phyloP scores from a whole-genome alignment of 1,140 invertebrate species.

The Harlomillsia oculata region DNA sequence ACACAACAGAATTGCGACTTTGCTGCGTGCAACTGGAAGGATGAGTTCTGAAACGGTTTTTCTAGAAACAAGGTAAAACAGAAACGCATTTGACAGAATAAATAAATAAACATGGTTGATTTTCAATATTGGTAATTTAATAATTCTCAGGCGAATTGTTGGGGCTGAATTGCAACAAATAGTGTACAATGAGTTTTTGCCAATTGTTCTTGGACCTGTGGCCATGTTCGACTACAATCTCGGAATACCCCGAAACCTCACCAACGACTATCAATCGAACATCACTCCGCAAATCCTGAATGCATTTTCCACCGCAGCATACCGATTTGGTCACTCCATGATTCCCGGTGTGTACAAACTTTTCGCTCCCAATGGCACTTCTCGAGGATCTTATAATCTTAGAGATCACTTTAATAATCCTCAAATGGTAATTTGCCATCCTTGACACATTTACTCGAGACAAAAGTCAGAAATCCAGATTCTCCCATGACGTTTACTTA shows the following conservation, averaged over 20 bases:
- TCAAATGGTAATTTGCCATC: conserved; percentile 5
- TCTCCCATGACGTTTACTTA: neutral
- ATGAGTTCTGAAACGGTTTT: conserved; percentile 55
- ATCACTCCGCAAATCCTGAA: conserved; percentile 77
- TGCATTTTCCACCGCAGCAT: conserved; percentile 81
- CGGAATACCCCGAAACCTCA: conserved; percentile 48
- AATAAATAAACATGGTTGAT: too few species aligned
- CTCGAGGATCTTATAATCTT: conserved; percentile 7
- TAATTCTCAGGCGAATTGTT: conserved; percentile 70
- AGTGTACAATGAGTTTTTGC: conserved; percentile 78
- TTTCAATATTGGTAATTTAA: conserved; percentile 44
- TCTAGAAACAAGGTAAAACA: too few species aligned
- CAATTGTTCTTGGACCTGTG: conserved; percentile 58
- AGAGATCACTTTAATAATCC: conserved; percentile 14
- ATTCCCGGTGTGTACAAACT: conserved; percentile 27
- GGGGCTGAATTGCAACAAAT: conserved; percentile 75
- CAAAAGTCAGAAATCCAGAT: too few species aligned
- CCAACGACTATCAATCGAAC: conserved; percentile 55
- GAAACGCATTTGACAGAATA: too few species aligned
- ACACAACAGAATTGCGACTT: conserved; percentile 33
- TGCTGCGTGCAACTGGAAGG: conserved; percentile 4
- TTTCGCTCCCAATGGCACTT: neutral
- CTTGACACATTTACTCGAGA: too few species aligned
- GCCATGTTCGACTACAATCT: conserved; percentile 44
- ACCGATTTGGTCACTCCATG: conserved; percentile 63